Evolutionary conservation across 2,113 vertebrate genomes (phyloP), one percentile per base, ranked within the genome.

Genomic region (Tapirus terrestris): DNA sequence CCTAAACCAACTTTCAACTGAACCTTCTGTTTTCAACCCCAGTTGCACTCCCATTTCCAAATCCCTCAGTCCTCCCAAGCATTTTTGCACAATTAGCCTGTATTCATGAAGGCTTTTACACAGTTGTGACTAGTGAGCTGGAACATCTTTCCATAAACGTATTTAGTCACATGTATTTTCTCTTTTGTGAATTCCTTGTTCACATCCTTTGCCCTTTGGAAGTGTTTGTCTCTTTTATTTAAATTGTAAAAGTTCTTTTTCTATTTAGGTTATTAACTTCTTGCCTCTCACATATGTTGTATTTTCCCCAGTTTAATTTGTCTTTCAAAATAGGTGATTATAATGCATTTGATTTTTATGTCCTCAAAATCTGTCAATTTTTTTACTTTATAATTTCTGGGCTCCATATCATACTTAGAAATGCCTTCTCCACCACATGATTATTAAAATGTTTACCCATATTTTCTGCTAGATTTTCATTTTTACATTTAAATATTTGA

Each of bases 391-490:
- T 60, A 33, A 61, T 61, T 84, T 89, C 43, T 80, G 17, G 63
- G 36, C n/a, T 77, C 75, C 17, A 14, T 7, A 2, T 83, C 70
- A 31, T 80, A n/a, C 39, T 79, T 93, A 90, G 53, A 96, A 91
- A 88, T 80, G 51, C 33, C 56, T 77, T 89, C 58, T 91, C 65
- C 11, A 36, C 36, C 5, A 17, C 56, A 77, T 29, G 20, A 67
- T 61, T 51, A 76, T 60, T 33, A 76, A 92, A 58, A 76, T 85
- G 29, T 63, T 92, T 89, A 65, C 13, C 16, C 23, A 36, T 85
- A 82, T 93, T 97, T 94, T 90, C 56, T 87, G 88, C 89, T 79
- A 89, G 76, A 51, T 82, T 93, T 97, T 86, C 12, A 27, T 92
- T 58, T 87, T 93, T 51, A 17, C 17, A 36, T 90, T 83, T 61